Percentiles rank a stretch among this genome's conserved stretches.
Conservation (phyloP, 2,888 invertebrate genomes). For the Chalcis sispes region DNA sequence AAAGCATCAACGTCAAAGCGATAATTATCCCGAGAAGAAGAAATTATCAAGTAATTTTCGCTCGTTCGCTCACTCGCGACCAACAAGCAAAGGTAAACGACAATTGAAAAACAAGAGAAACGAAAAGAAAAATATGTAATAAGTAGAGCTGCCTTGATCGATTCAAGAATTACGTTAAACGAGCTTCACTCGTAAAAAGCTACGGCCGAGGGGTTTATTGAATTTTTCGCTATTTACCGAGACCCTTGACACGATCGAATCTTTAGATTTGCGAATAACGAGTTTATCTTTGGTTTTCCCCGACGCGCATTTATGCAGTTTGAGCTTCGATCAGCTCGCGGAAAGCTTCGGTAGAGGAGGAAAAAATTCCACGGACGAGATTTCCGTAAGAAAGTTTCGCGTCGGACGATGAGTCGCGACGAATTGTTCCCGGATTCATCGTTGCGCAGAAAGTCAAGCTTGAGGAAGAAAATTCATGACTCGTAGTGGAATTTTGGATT, state of each 20-base stretch:
- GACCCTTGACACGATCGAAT: constrained; percentile 63
- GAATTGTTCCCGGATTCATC: too few relatives aligned
- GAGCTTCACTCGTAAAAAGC: too few relatives aligned
- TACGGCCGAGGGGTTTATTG: constrained; percentile 62
- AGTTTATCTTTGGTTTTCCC: constrained; percentile 63
- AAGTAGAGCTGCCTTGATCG: too few relatives aligned
- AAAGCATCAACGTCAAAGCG: background rate
- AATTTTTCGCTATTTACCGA: constrained; percentile 63
- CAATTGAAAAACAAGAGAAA: background rate
- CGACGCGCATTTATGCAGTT: constrained; percentile 14
- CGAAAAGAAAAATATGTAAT: background rate
- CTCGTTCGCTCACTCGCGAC: background rate
- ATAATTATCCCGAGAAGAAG: background rate
- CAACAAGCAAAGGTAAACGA: too few relatives aligned
- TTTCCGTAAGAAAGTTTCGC: too few relatives aligned
- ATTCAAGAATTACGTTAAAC: background rate
- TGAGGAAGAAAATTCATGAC: too few relatives aligned
- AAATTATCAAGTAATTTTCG: background rate
- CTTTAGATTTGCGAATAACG: constrained; percentile 63
- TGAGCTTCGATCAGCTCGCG: too few relatives aligned
- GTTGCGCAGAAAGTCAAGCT: too few relatives aligned
- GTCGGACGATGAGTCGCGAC: too few relatives aligned
- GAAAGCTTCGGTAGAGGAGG: background rate
- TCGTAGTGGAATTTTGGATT: too few relatives aligned
- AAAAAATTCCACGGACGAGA: too few relatives aligned